Evolutionary conservation across 1,140 invertebrate species (phyloP).

Genomic region (Sycobia sp.): DNA sequence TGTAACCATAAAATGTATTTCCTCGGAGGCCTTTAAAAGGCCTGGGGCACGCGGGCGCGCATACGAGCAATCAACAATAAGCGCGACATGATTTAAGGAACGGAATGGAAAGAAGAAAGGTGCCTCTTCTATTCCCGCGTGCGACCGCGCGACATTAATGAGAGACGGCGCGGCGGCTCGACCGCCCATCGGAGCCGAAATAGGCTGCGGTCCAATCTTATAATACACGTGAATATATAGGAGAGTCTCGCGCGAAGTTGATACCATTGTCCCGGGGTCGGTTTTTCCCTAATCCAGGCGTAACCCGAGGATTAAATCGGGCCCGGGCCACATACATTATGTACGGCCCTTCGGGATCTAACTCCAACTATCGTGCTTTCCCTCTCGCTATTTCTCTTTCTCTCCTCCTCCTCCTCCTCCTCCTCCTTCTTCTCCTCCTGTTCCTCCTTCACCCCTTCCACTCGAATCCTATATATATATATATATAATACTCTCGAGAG

Average conservation of each 20-base stretch:
- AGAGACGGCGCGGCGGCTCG: neutral
- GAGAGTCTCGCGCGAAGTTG: slow-evolving; percentile 39
- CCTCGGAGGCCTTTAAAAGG: neutral
- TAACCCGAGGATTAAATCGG: slow-evolving; percentile 29
- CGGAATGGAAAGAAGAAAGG: neutral
- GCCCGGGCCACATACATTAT: no score
- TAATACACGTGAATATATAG: no score
- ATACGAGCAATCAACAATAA: slow-evolving; percentile 17
- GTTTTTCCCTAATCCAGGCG: slow-evolving; percentile 29
- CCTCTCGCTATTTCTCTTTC: slow-evolving; percentile 28
- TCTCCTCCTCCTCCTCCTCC: neutral
- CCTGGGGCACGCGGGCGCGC: neutral
- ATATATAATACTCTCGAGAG: no score
- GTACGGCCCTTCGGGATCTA: slow-evolving; percentile 29
- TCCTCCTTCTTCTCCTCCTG: neutral
- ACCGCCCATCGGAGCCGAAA: no score
- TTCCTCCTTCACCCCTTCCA: neutral
- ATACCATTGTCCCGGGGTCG: slow-evolving; percentile 42
- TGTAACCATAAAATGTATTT: slow-evolving; percentile 30
- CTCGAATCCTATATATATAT: no score
- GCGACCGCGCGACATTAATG: slow-evolving; percentile 22
- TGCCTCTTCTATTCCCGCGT: slow-evolving; percentile 15
- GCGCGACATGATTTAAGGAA: slow-evolving; percentile 26
- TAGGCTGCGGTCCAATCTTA: no score
- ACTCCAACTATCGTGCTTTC: slow-evolving; percentile 16